Percentiles rank a stretch among this genome's conserved stretches.
Conservation (phyloP, 2,888 invertebrate genomes). For the Spisula subtruncata region DNA sequence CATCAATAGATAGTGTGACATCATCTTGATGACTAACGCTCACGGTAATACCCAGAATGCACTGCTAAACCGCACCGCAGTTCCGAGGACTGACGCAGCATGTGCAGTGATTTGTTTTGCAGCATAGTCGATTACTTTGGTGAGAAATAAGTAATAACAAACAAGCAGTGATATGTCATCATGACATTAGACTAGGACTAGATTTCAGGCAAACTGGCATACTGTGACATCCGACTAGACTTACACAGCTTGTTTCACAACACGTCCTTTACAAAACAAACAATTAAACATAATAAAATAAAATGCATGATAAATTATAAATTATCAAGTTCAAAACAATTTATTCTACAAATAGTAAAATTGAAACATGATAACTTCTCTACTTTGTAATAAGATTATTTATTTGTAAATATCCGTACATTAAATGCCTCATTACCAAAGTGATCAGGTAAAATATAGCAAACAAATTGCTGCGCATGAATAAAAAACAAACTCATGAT, state of each 20-base stretch:
- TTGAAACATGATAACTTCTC: neutral
- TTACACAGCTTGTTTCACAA: neutral
- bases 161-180: too few species aligned
- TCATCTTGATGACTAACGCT: conserved; percentile 11
- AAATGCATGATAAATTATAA: neutral
- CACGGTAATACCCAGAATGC: neutral
- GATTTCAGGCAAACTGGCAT: neutral
- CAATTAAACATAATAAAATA: neutral
- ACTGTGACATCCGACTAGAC: neutral
- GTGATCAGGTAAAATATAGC: neutral
- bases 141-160: neutral
- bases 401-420: neutral
- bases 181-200: neutral
- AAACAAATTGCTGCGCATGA: neutral
- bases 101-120: neutral
- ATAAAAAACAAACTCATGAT: neutral
- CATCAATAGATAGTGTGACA: conserved; percentile 11
- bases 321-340: neutral
- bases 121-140: neutral
- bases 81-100: neutral
- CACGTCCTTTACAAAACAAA: neutral
- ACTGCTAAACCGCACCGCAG: neutral
- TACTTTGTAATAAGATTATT: neutral
- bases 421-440: neutral
- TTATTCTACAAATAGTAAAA: neutral